Conservation (phyloP, 1,140 invertebrate species). For the Agraylea sexmaculata region DNA sequence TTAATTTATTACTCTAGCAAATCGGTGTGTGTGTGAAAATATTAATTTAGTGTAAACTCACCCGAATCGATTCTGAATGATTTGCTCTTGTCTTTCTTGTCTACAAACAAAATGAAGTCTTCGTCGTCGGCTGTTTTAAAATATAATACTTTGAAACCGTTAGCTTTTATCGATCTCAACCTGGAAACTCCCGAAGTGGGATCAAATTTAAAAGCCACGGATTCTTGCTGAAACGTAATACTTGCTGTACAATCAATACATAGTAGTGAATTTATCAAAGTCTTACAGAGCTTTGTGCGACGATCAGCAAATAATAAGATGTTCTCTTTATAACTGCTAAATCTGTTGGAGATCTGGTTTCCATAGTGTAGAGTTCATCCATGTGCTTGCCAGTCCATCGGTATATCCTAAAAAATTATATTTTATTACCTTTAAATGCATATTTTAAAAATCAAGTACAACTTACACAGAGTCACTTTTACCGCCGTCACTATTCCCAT, state of each 20-base stretch:
- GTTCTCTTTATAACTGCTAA: conserved; percentile 6
- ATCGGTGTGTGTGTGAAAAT: too few species aligned
- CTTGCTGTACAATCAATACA: conserved; percentile 1
- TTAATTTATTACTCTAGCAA: too few species aligned
- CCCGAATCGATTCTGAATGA: too few species aligned
- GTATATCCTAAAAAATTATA: conserved; percentile 25
- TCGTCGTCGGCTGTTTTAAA: too few species aligned
- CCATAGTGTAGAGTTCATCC: conserved; percentile 19
- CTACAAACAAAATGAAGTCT: too few species aligned
- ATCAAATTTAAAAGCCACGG: conserved; percentile 12
- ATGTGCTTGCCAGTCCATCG: conserved; percentile 27
- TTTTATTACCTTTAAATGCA: conserved; percentile 1
- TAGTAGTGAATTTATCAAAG: too few species aligned
- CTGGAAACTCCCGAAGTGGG: conserved; percentile 7
- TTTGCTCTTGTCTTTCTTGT: too few species aligned
- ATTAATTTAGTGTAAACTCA: too few species aligned
- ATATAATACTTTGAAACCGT: too few species aligned
- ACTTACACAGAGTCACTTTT: conserved; percentile 16
- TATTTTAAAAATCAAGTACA: conserved; percentile 1
- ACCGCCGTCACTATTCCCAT: conserved; percentile 7
- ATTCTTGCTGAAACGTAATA: conserved; percentile 9
- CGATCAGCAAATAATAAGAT: conserved; percentile 11
- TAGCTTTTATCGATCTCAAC: conserved; percentile 10
- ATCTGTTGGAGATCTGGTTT: conserved; percentile 9
- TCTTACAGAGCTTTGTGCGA: conserved; percentile 12